Base-by-base conservation (phyloP, 2,797 vertebrate species). In the Melanogrammus aeglefinus region DNA sequence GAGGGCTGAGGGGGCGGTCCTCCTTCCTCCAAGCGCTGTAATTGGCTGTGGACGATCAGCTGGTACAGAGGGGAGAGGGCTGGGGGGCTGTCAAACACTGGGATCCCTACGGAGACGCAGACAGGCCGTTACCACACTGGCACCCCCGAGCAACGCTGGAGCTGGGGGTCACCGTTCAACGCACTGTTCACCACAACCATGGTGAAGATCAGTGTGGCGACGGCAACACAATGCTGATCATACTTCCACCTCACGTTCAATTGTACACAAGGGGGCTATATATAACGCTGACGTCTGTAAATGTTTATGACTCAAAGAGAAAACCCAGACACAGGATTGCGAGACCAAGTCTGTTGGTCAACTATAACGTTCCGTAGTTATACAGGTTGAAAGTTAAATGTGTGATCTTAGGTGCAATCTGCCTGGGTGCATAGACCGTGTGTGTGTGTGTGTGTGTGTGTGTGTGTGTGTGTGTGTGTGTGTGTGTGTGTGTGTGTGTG, bases 41-140 rank as follows among this genome's bases (percentile, higher is more conserved):
- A 82, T 29, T 98, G 96, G 91, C 96, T 98, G 75, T 97, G 96
- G 0, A 97, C 96, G 76, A 99, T 96, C 83, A 99, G 88, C 88
- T 98, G 96, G 77, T 97, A 99, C 1, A 99, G 93, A 31, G 96
- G 95, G 0, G 96, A 94, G 79, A 97, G 94, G 0, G 87, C 89
- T 6, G 97, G 96, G 0, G 93, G 77, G 0, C 91, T 94, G 84
- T 99, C 97, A 66, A 98, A 98, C 86, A 99, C 88, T 0, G 96
- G 95, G 81, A 99, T 97, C 6, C 96, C 98, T 99, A 87, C 1
- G 24, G 74, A 73, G 36, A 75, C 29, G 18, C 51, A 0, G 21
- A 21, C 71, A 9, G 75, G 5, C 33, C 24, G 41, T 74, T 76
- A 21, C 8, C 16, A 35, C 24, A 24, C 8, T 72, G 13, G n/a